Evolutionary conservation across 2,888 invertebrate species (phyloP).

Genomic region (Cyaniris semiargus): DNA sequence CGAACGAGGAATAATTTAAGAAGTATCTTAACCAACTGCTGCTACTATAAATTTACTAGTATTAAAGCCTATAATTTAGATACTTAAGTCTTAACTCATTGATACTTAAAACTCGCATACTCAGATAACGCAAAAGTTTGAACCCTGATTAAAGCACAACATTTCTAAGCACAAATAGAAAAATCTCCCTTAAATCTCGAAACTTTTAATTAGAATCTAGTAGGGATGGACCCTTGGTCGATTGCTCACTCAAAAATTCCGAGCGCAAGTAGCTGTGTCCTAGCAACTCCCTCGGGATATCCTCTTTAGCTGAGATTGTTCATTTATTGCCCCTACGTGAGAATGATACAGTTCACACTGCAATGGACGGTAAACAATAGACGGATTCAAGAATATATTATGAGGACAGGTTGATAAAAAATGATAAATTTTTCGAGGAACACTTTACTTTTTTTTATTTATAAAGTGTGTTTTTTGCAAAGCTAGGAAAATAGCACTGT

Average conservation of each 20-base stretch:
- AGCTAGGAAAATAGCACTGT: too few relatives aligned
- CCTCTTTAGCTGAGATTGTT: slow-evolving; percentile 35
- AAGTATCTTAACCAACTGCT: too few relatives aligned
- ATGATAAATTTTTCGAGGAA: too few relatives aligned
- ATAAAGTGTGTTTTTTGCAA: too few relatives aligned
- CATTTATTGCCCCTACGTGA: slow-evolving; percentile 49
- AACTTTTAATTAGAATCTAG: slow-evolving; percentile 18
- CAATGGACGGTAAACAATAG: neutral
- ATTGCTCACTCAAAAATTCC: slow-evolving; percentile 30
- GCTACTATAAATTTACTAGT: too few relatives aligned
- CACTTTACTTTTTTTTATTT: too few relatives aligned
- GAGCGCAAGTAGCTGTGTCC: slow-evolving; percentile 22
- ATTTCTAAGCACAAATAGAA: slow-evolving; percentile 13
- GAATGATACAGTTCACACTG: slow-evolving; percentile 16
- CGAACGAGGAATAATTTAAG: too few relatives aligned
- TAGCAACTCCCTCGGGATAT: slow-evolving; percentile 33
- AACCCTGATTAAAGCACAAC: neutral
- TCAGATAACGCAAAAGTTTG: neutral
- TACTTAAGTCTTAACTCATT: neutral
- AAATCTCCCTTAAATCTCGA: slow-evolving; percentile 11
- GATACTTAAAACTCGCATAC: neutral
- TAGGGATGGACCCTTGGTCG: slow-evolving; percentile 3
- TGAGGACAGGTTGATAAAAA: too few relatives aligned
- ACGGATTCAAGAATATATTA: neutral
- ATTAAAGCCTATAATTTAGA: too few relatives aligned